Evolutionary conservation across 2,888 invertebrate species (phyloP).

Genomic region (Lepidonotus clava): DNA sequence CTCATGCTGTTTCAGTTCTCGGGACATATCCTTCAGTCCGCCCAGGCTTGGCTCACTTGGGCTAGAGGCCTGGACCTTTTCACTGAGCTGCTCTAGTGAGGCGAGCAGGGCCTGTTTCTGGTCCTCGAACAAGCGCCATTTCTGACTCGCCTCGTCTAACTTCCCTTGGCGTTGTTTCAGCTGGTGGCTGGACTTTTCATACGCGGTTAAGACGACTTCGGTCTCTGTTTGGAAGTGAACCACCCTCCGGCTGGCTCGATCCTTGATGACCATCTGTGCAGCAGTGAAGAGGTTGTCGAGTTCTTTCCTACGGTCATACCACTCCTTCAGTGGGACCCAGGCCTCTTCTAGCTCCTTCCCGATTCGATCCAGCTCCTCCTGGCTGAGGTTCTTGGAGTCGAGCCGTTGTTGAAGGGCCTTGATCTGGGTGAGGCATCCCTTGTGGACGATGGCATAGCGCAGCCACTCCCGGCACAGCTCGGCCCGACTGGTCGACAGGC

Average conservation of each 20-base stretch:
- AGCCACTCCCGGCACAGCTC: conserved; percentile 83
- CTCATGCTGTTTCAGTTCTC: conserved; percentile 69
- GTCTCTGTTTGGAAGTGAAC: conserved; percentile 75
- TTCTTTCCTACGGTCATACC: conserved; percentile 68
- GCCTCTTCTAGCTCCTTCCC: conserved; percentile 87
- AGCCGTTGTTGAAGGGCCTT: conserved; percentile 90
- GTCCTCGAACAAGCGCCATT: conserved; percentile 89
- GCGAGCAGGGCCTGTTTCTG: conserved; percentile 74
- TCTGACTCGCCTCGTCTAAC: conserved; percentile 80
- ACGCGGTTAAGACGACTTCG: conserved; percentile 66
- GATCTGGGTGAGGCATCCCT: conserved; percentile 89
- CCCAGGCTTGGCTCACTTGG: conserved; percentile 22
- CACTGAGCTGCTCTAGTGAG: conserved; percentile 20
- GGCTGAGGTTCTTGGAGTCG: conserved; percentile 86
- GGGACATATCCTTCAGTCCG: conserved; percentile 49
- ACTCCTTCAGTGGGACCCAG: conserved; percentile 78
- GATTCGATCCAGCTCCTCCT: conserved; percentile 86
- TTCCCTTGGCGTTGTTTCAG: conserved; percentile 76
- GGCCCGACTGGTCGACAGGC: conserved; percentile 66
- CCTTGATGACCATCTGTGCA: conserved; percentile 75
- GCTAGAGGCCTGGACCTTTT: conserved; percentile 1
- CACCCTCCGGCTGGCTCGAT: conserved; percentile 74
- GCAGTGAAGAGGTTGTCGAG: conserved; percentile 75
- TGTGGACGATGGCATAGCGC: conserved; percentile 90
- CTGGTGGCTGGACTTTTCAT: conserved; percentile 6